Evolutionary conservation across 1,140 invertebrate genomes (phyloP).

Genomic region (Pogonomyrmex californicus): DNA sequence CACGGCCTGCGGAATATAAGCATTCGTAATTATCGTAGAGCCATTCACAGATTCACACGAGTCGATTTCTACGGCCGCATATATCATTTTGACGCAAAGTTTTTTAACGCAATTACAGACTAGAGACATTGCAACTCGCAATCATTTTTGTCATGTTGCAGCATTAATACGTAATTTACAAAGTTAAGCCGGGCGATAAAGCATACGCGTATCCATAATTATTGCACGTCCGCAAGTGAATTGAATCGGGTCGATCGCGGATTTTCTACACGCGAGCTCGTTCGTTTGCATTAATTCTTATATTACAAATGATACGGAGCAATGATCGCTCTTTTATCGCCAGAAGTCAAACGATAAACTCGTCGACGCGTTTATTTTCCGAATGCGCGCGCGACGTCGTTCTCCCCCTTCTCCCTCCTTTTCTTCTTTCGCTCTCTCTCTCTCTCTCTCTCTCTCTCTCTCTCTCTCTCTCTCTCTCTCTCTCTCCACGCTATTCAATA

Average conservation of each 20-base stretch:
- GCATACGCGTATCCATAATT: constrained; percentile 7
- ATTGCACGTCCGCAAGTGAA: neutral
- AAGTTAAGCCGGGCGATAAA: neutral
- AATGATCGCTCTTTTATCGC: constrained; percentile 71
- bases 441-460: neutral
- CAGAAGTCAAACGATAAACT: constrained; percentile 76
- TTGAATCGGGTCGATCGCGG: constrained; percentile 55
- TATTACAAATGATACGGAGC: constrained; percentile 71
- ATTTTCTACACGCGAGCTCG: constrained; percentile 66
- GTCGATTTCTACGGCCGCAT: neutral
- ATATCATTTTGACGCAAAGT: constrained; percentile 5
- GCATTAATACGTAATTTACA: neutral
- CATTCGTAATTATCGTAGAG: constrained; percentile 16
- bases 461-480: neutral
- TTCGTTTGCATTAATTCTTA: constrained; percentile 63
- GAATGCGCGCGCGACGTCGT: constrained; percentile 51
- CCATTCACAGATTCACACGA: neutral
- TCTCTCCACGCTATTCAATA: constrained; percentile 22
- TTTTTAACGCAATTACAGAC: neutral
- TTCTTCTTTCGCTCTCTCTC: neutral
- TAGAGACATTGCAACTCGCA: neutral
- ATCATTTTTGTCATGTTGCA: neutral
- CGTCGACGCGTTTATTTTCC: constrained; percentile 70
- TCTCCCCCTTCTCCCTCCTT: neutral
- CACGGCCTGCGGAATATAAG: neutral